These are phyloP conservation scores for Prunella strophiata DNA, from an alignment of 2,797 vertebrate genomes.

Conservation along the genomic window DNA sequence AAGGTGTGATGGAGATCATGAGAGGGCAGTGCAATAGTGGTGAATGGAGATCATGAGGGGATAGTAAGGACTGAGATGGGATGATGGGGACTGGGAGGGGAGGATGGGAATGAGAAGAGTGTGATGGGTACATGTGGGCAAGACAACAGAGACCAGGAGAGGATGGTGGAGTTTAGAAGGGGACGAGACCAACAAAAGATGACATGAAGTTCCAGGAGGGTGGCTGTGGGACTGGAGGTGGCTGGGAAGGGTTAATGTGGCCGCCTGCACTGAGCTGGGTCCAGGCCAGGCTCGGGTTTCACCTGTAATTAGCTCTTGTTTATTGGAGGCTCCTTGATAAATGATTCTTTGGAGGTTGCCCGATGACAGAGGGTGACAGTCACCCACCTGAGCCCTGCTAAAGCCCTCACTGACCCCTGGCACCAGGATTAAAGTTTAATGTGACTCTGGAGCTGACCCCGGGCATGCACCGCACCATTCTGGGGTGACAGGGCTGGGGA, in stretches of 20 bases:
- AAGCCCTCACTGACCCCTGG: not conserved
- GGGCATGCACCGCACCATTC: rapidly evolving
- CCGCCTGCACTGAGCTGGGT: rapidly evolving
- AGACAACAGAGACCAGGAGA: not conserved
- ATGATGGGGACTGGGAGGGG: not conserved
- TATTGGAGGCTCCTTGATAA: constrained; percentile 7
- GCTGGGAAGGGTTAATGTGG: constrained; percentile 7
- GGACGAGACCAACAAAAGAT: not conserved
- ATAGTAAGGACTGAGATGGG: not conserved
- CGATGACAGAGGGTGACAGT: constrained; percentile 38
- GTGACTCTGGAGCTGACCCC: not conserved
- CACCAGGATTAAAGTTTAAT: constrained; percentile 63
- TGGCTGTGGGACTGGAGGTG: not conserved
- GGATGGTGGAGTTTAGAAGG: not conserved
- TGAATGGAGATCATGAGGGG: not conserved
- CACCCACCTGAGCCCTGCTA: not conserved
- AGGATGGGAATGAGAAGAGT: not conserved
- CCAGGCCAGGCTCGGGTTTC: constrained; percentile 36
- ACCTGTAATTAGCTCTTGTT: constrained; percentile 38
- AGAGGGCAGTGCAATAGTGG: not conserved
- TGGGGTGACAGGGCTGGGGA: not conserved
- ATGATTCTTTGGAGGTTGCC: constrained; percentile 4
- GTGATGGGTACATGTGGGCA: not conserved
- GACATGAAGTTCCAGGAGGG: not conserved
- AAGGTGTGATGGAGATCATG: not conserved